Percentiles rank a stretch among this genome's conserved stretches.
phyloP scores from a whole-genome alignment of 1,140 invertebrate species.

The Pseudomyrmex cubaensis region DNA sequence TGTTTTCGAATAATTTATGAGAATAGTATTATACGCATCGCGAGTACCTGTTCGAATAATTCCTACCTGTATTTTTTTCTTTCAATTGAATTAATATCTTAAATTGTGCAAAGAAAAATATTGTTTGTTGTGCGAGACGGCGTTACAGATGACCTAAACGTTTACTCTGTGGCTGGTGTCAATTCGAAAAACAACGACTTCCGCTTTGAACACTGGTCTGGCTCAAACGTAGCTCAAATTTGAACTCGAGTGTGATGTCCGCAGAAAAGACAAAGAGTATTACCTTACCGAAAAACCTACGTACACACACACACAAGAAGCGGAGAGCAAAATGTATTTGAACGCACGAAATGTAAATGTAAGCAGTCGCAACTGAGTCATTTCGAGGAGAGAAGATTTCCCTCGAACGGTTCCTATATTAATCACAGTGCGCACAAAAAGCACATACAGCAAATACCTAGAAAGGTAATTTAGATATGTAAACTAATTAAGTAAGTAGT shows the following conservation, averaged over 20 bases:
- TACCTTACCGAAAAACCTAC: no score
- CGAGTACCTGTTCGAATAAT: constrained; percentile 68
- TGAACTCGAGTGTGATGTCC: constrained; percentile 7
- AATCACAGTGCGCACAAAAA: constrained; percentile 69
- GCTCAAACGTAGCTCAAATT: constrained; percentile 58
- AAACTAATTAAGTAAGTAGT: constrained; percentile 52
- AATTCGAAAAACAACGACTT: constrained; percentile 55
- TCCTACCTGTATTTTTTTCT: constrained; percentile 46
- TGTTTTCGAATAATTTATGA: constrained; percentile 55
- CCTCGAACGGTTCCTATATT: constrained; percentile 69
- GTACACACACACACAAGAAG: not conserved
- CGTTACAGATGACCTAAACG: not conserved
- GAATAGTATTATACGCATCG: constrained; percentile 50
- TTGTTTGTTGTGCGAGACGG: constrained; percentile 2
- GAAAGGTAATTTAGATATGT: constrained; percentile 33
- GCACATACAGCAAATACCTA: constrained; percentile 22
- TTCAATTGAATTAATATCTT: constrained; percentile 37
- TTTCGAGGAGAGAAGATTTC: constrained; percentile 26
- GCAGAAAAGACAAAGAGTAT: constrained; percentile 2
- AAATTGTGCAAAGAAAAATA: constrained; percentile 11
- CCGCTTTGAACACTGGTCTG: constrained; percentile 49
- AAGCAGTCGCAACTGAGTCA: constrained; percentile 49
- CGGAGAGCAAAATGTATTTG: constrained; percentile 16
- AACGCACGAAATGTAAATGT: constrained; percentile 56
- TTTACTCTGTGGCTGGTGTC: constrained; percentile 46